phyloP scores from a whole-genome alignment of 1,140 invertebrate species.

The Drosophila prosaltans region DNA sequence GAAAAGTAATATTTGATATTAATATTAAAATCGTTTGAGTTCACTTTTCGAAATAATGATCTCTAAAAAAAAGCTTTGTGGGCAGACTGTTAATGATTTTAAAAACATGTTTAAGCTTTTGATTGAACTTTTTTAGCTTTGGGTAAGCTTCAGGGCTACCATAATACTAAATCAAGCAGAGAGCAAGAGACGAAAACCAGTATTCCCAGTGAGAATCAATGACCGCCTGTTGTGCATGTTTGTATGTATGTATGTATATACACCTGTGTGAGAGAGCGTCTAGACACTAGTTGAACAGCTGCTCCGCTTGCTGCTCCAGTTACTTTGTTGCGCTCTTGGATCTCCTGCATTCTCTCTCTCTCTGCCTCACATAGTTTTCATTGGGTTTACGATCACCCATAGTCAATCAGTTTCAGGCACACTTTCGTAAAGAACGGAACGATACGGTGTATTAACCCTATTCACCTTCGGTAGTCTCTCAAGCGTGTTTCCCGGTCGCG shows the following conservation, averaged over 20 bases:
- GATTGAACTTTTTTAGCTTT: neutral
- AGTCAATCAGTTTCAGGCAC: constrained; percentile 50
- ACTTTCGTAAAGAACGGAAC: constrained; percentile 34
- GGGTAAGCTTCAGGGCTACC: neutral
- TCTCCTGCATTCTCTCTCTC: neutral
- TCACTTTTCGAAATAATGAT: no score
- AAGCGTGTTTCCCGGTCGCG: neutral
- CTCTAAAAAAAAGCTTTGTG: neutral
- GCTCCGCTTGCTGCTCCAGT: constrained; percentile 14
- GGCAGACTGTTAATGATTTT: neutral
- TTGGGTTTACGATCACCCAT: constrained; percentile 37
- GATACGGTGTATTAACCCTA: constrained; percentile 9
- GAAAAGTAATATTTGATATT: no score
- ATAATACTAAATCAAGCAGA: neutral
- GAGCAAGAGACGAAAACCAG: neutral
- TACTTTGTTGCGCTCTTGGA: neutral
- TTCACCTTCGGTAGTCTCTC: constrained; percentile 5
- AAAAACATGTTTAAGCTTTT: neutral
- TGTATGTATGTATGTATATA: neutral
- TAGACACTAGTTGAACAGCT: neutral
- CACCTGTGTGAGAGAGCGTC: neutral
- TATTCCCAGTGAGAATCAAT: constrained; percentile 2
- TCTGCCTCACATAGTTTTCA: constrained; percentile 6
- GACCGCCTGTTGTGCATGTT: neutral
- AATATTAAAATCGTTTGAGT: no score